These are phyloP conservation scores for Drosophila santomea DNA, from an alignment of 1,140 invertebrate genomes.

Conservation along the genomic window DNA sequence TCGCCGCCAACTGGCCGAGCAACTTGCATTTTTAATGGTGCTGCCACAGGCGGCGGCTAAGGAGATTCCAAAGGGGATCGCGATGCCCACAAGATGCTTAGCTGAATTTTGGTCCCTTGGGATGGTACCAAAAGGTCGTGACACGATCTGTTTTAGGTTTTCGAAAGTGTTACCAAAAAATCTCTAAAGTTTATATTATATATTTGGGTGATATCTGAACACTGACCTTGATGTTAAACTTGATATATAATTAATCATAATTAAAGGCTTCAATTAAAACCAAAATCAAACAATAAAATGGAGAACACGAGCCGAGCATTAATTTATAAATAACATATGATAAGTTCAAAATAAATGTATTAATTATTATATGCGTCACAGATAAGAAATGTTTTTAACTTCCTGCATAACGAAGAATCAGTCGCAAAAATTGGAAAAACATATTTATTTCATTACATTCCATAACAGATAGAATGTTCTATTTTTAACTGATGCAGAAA, in stretches of 20 bases:
- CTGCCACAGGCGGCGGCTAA: conserved; percentile 25
- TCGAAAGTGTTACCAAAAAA: too few species aligned
- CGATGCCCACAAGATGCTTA: conserved; percentile 43
- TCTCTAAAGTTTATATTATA: too few species aligned
- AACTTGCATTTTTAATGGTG: conserved; percentile 82
- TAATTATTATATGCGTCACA: not conserved
- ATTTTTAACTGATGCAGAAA: conserved; percentile 4
- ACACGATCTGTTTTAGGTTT: not conserved
- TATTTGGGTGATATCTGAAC: too few species aligned
- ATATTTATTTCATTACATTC: not conserved
- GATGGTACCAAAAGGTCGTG: conserved; percentile 7
- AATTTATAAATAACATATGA: not conserved
- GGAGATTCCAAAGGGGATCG: conserved; percentile 7
- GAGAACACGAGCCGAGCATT: too few species aligned
- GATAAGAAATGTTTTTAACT: not conserved
- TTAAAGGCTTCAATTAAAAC: not conserved
- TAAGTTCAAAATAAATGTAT: not conserved
- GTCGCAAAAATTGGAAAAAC: too few species aligned
- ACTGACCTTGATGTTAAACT: not conserved
- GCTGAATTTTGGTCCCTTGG: conserved; percentile 34
- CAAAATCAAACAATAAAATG: not conserved
- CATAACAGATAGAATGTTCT: conserved; percentile 4
- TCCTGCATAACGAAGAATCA: not conserved
- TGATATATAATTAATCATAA: too few species aligned
- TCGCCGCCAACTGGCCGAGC: conserved; percentile 61